Percentiles rank a stretch among this genome's conserved stretches.
Conservation (phyloP, 2,888 invertebrate genomes). For the Hypena proboscidalis region DNA sequence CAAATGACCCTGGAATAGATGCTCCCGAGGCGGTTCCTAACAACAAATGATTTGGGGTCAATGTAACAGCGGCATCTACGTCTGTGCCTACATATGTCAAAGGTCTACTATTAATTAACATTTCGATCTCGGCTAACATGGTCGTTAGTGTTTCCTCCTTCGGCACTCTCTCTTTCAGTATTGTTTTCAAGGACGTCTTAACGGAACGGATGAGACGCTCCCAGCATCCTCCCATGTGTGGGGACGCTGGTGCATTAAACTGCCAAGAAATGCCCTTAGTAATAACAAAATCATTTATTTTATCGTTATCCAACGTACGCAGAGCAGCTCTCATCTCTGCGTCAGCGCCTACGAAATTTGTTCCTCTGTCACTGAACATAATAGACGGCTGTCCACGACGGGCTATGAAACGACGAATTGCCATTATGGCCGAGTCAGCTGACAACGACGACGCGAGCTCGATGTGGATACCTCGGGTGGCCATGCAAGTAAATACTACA, state of each 20-base stretch:
- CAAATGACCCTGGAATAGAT: not conserved
- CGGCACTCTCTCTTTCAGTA: constrained; percentile 12
- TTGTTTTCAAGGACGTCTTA: constrained; percentile 1
- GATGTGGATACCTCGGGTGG: constrained; percentile 1
- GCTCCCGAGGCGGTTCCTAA: constrained; percentile 2
- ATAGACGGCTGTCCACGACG: constrained; percentile 16
- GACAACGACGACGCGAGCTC: not conserved
- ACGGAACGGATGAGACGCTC: constrained; percentile 4
- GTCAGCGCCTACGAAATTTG: constrained; percentile 17
- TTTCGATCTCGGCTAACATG: constrained; percentile 12
- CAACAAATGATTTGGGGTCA: constrained; percentile 7
- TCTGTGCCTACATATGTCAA: not conserved
- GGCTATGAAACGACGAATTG: constrained; percentile 18
- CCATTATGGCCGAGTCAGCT: constrained; percentile 15
- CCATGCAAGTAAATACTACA: constrained; percentile 20
- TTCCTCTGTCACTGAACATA: constrained; percentile 20
- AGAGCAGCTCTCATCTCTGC: constrained; percentile 2
- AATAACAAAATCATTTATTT: not conserved
- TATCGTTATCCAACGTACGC: not conserved
- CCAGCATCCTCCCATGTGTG: constrained; percentile 14
- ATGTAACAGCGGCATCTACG: not conserved
- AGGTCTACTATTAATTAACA: constrained; percentile 6
- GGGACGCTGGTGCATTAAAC: constrained; percentile 7
- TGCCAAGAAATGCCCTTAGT: constrained; percentile 3
- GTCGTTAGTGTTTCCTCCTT: constrained; percentile 9